Evolutionary conservation across 2,888 invertebrate species (phyloP).

Genomic region (Ectobius pallidus): DNA sequence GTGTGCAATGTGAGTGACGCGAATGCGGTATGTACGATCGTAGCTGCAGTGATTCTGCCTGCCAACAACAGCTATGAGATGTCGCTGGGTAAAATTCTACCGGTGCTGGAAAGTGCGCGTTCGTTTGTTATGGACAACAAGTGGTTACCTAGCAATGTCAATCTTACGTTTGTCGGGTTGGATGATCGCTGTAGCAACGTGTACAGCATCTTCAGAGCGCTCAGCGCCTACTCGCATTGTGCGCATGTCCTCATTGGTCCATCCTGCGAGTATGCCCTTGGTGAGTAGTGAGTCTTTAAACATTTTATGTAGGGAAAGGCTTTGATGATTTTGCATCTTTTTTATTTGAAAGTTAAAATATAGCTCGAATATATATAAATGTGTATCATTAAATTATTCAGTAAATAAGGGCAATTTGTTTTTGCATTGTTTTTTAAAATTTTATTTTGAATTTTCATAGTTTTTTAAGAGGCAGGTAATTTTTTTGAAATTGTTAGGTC

Average conservation of each 20-base stretch:
- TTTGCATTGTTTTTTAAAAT: too few relatives aligned
- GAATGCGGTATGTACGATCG: neutral
- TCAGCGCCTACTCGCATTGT: slow-evolving; percentile 62
- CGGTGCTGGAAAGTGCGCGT: slow-evolving; percentile 67
- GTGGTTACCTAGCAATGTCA: slow-evolving; percentile 64
- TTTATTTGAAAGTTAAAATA: too few relatives aligned
- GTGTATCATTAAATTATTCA: too few relatives aligned
- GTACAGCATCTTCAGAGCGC: slow-evolving; percentile 71
- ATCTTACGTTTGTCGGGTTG: slow-evolving; percentile 65
- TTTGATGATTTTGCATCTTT: too few relatives aligned
- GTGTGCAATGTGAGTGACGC: neutral
- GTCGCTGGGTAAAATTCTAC: slow-evolving; percentile 56
- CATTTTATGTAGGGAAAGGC: too few relatives aligned
- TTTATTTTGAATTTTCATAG: too few relatives aligned
- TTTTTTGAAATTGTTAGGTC: too few relatives aligned
- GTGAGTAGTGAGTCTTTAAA: slow-evolving; percentile 68
- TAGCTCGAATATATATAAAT: too few relatives aligned
- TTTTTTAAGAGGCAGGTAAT: too few relatives aligned
- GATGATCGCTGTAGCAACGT: slow-evolving; percentile 78
- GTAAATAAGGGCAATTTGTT: too few relatives aligned
- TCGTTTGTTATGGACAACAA: slow-evolving; percentile 58
- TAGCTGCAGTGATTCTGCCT: slow-evolving; percentile 14
- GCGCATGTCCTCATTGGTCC: slow-evolving; percentile 82
- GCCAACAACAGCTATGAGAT: slow-evolving; percentile 43
- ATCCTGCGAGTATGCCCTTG: slow-evolving; percentile 79